Percentiles rank a stretch among this genome's conserved stretches.
phyloP scores from a whole-genome alignment of 2,797 vertebrate species.

The Gymnopithys bicolor region DNA sequence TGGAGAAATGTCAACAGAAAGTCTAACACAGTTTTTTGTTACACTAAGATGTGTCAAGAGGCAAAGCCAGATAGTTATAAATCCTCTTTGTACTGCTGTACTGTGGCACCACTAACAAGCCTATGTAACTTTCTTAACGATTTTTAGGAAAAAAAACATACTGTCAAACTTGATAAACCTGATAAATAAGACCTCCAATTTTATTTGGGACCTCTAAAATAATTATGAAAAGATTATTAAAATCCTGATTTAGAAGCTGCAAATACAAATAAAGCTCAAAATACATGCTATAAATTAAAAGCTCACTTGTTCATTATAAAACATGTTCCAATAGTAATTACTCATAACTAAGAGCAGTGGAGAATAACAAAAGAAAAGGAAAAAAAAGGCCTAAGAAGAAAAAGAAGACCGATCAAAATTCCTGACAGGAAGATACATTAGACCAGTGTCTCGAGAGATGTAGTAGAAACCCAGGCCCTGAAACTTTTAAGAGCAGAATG shows the following conservation, averaged over 20 bases:
- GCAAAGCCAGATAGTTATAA: background rate
- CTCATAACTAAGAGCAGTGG: background rate
- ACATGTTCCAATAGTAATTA: background rate
- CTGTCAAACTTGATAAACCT: background rate
- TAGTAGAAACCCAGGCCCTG: conserved; percentile 6
- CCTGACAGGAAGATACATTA: conserved; percentile 53
- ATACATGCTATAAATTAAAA: background rate
- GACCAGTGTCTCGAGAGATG: background rate
- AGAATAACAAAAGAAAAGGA: background rate
- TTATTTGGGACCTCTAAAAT: background rate
- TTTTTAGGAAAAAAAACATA: background rate
- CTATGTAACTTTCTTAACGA: background rate
- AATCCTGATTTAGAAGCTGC: background rate
- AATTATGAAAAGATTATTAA: rapidly evolving
- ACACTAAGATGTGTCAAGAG: background rate
- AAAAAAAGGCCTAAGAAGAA: background rate
- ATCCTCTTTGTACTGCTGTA: background rate
- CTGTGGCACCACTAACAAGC: background rate
- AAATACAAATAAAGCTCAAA: background rate
- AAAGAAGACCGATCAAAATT: conserved; percentile 8
- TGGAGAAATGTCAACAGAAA: background rate
- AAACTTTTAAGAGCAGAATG: conserved; percentile 44
- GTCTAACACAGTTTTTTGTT: background rate
- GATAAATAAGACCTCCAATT: background rate
- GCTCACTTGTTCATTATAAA: background rate